These are phyloP conservation scores for Pelecanus crispus DNA, from an alignment of 2,113 vertebrate genomes.

Conservation along the genomic window DNA sequence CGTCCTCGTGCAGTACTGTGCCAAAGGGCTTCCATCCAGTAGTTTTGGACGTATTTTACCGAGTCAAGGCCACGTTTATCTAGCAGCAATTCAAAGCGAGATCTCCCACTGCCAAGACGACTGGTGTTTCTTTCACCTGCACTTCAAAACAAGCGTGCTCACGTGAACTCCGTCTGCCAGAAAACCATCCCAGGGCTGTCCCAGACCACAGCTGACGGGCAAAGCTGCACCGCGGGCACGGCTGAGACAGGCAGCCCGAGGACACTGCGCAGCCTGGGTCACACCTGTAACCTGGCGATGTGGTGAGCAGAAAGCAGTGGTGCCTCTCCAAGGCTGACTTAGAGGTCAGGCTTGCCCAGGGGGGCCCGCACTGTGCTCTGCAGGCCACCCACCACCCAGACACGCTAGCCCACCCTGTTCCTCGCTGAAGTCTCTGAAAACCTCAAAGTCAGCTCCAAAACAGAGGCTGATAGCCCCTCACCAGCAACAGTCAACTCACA, in stretches of 20 bases:
- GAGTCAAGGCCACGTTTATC: neutral
- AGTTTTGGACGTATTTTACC: neutral
- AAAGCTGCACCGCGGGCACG: neutral
- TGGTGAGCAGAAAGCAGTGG: neutral
- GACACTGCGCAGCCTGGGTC: neutral
- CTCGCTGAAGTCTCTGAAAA: neutral
- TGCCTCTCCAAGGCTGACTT: neutral
- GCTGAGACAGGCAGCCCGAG: neutral
- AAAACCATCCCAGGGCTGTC: neutral
- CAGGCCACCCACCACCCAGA: neutral
- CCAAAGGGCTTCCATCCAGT: neutral
- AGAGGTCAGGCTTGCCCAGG: neutral
- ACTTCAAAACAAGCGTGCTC: neutral
- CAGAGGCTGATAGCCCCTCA: neutral
- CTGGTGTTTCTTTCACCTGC: neutral
- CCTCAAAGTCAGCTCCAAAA: neutral
- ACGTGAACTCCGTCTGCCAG: neutral
- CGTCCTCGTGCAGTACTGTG: neutral
- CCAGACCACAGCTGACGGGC: neutral
- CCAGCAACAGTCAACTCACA: neutral
- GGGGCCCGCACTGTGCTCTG: fast-evolving
- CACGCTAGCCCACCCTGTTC: neutral
- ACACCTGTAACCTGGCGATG: neutral
- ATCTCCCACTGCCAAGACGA: neutral
- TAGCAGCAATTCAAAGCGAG: neutral